phyloP scores from a whole-genome alignment of 2,113 vertebrate species.

The Hydropotes inermis region DNA sequence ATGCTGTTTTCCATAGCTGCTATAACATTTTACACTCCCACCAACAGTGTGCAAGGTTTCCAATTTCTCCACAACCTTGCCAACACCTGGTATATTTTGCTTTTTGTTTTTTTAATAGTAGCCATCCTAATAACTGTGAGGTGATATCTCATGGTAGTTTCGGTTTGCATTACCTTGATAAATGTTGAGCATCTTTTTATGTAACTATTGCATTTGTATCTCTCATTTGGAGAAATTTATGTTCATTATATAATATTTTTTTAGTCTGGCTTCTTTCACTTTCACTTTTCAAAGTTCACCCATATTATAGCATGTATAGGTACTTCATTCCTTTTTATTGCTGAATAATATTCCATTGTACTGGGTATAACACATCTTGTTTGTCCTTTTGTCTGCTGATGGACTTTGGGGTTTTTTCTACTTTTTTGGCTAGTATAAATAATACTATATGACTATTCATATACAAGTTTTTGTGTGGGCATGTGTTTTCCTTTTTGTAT shows the following conservation, averaged over 20 bases:
- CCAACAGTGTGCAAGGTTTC: background rate
- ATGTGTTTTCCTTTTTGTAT: background rate
- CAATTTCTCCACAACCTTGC: background rate
- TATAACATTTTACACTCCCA: background rate
- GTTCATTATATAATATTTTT: background rate
- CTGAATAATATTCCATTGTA: background rate
- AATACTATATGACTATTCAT: background rate
- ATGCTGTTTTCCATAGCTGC: background rate
- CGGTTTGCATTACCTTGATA: background rate
- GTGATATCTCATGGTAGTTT: background rate
- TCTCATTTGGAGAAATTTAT: background rate
- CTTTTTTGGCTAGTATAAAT: background rate
- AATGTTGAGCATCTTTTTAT: background rate
- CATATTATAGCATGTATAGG: background rate
- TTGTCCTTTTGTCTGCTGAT: background rate
- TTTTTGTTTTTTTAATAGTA: background rate
- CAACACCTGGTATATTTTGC: background rate
- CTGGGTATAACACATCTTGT: background rate
- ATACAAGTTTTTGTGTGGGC: background rate
- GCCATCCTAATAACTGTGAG: background rate
- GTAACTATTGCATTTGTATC: background rate
- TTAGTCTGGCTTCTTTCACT: background rate
- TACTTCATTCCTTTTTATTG: background rate
- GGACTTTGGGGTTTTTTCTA: background rate
- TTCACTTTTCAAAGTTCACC: background rate